phyloP scores from a whole-genome alignment of 2,888 invertebrate genomes.

The Anthoptus insignis region DNA sequence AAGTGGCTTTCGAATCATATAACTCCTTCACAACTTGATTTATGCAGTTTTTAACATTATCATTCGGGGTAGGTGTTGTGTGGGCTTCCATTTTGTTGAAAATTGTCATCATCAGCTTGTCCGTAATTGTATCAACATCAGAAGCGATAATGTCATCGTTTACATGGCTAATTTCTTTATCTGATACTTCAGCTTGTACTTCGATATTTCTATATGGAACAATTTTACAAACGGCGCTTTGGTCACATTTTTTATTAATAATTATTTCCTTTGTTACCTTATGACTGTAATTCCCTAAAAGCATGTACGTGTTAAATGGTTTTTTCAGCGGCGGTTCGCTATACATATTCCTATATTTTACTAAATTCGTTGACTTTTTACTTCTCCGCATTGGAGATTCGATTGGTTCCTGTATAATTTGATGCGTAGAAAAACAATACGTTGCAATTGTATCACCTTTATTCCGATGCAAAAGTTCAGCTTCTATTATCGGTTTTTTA shows the following conservation, averaged over 20 bases:
- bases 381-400: conserved; percentile 63
- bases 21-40: conserved; percentile 67
- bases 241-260: conserved; percentile 27
- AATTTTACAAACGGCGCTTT: conserved; percentile 44
- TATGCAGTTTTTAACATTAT: conserved; percentile 58
- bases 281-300: conserved; percentile 59
- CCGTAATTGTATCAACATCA: conserved; percentile 66
- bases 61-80: conserved; percentile 28
- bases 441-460: conserved; percentile 54
- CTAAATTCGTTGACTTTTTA: conserved; percentile 73
- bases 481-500: conserved; percentile 22
- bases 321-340: conserved; percentile 65
- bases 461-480: neutral
- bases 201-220: conserved; percentile 50
- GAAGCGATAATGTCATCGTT: conserved; percentile 57
- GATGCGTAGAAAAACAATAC: conserved; percentile 62
- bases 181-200: conserved; percentile 54
- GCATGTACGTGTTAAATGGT: conserved; percentile 64
- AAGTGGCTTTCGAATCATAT: conserved; percentile 58
- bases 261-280: conserved; percentile 47
- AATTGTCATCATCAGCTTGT: conserved; percentile 64
- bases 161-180: conserved; percentile 53
- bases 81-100: conserved; percentile 57
- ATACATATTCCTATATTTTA: conserved; percentile 68
- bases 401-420: conserved; percentile 36